Conservation (phyloP, 53 echinoderm and acorn worm species). For the Crossaster papposus region DNA sequence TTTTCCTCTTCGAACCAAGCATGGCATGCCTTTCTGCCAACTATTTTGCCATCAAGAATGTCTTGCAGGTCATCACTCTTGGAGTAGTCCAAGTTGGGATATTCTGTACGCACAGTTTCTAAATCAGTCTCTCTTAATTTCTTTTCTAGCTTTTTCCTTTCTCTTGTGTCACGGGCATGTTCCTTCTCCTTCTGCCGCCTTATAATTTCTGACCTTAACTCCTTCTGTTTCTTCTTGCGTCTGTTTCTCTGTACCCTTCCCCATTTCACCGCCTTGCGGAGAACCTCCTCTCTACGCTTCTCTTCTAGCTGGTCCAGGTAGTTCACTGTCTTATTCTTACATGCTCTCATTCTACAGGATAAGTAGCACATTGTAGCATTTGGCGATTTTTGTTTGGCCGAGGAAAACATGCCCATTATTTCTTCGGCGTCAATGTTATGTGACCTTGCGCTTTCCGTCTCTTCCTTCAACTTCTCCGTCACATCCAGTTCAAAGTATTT, state of each 20-base stretch:
- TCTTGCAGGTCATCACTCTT: constrained; percentile 39
- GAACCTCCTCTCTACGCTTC: constrained; percentile 36
- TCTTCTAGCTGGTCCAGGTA: constrained; percentile 58
- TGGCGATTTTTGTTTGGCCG: constrained; percentile 47
- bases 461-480: constrained; percentile 49
- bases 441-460: constrained; percentile 54
- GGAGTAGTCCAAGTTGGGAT: constrained; percentile 53
- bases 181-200: constrained; percentile 61
- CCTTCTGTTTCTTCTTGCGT: constrained; percentile 60
- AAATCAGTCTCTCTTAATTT: constrained; percentile 52
- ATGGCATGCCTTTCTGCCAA: constrained; percentile 63
- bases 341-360: constrained; percentile 39
- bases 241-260: constrained; percentile 66
- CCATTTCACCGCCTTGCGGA: constrained; percentile 58
- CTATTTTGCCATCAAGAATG: constrained; percentile 47
- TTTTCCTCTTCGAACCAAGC: constrained; percentile 54
- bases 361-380: constrained; percentile 60
- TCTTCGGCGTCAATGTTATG: too few relatives aligned
- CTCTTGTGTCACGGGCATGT: constrained; percentile 48
- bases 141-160: constrained; percentile 62
- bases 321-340: constrained; percentile 52
- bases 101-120: constrained; percentile 28
- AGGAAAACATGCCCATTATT: constrained; percentile 69
- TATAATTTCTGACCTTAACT: constrained; percentile 60
- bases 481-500: constrained; percentile 56